These are phyloP conservation scores for Stichodactyla mertensii DNA, from an alignment of 64 coral and sea anemone species.

Conservation along the genomic window DNA sequence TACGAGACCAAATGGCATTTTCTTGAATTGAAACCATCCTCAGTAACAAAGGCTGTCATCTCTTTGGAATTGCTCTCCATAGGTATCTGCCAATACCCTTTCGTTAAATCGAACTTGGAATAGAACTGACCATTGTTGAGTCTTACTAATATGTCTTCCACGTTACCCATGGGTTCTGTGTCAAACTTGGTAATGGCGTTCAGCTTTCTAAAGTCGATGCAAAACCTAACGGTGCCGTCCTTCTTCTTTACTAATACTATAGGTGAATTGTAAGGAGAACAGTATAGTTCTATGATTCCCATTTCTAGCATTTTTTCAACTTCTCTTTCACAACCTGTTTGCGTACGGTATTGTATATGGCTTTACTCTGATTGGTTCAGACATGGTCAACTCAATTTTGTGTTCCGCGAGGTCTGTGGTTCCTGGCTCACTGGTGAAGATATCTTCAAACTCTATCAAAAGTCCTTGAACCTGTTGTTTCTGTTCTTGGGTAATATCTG, in stretches of 20 bases:
- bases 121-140: conserved; percentile 11
- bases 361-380: conserved; percentile 23
- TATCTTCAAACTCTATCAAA: not conserved
- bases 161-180: not conserved
- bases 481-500: conserved; percentile 9
- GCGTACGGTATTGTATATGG: conserved; percentile 41
- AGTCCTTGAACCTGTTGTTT: not conserved
- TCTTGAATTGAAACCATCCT: not conserved
- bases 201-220: not conserved
- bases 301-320: conserved; percentile 20
- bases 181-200: not conserved
- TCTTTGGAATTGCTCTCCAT: not conserved
- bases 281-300: not conserved
- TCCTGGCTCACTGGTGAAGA: conserved; percentile 31
- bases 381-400: conserved; percentile 33
- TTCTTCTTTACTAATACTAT: conserved; percentile 50
- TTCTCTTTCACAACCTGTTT: conserved; percentile 41
- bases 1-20: conserved; percentile 27
- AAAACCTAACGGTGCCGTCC: conserved; percentile 45
- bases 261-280: conserved; percentile 18
- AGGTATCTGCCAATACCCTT: conserved; percentile 42
- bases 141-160: not conserved
- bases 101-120: conserved; percentile 11
- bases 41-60: conserved; percentile 11
- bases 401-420: conserved; percentile 18